Conservation (phyloP, 2,113 vertebrate genomes). For the Anoplopoma fimbria region DNA sequence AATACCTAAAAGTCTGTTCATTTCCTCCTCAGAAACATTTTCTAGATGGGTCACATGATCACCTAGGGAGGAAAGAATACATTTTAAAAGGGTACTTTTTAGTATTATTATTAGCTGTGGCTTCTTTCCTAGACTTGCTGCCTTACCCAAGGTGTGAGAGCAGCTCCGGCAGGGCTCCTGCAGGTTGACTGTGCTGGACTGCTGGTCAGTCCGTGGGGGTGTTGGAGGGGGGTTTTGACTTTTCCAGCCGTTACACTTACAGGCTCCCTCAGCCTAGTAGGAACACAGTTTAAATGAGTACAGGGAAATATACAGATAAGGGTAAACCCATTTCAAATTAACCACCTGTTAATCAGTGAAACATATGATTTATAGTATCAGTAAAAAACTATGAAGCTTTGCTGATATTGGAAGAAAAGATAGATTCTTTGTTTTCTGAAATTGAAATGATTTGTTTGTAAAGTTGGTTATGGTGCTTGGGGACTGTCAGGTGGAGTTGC, state of each 20-base stretch:
- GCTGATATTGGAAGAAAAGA: not conserved
- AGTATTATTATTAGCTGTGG: not conserved
- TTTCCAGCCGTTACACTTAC: slow-evolving; percentile 99
- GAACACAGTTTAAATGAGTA: not conserved
- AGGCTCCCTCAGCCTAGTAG: slow-evolving; percentile 93
- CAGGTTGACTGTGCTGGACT: slow-evolving; percentile 88
- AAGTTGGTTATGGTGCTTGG: not conserved
- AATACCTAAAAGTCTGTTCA: slow-evolving; percentile 95
- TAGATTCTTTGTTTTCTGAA: not conserved
- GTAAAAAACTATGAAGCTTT: not conserved
- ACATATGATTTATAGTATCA: not conserved
- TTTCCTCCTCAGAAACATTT: slow-evolving; percentile 96
- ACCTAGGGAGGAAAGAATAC: slow-evolving; percentile 78
- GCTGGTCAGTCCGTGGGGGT: slow-evolving; percentile 92
- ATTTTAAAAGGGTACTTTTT: not conserved
- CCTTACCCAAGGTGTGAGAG: slow-evolving; percentile 92
- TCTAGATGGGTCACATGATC: slow-evolving; percentile 98
- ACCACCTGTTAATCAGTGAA: not conserved
- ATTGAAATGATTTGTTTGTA: too few relatives aligned
- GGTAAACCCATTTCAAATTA: not conserved
- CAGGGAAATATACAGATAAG: not conserved
- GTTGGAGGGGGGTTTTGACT: slow-evolving; percentile 97
- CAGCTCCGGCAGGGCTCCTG: slow-evolving; percentile 96
- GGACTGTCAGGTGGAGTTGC: not conserved
- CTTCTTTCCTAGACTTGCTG: not conserved